Conservation (phyloP, 2,888 invertebrate species). For the Epinotia brunnichana region DNA sequence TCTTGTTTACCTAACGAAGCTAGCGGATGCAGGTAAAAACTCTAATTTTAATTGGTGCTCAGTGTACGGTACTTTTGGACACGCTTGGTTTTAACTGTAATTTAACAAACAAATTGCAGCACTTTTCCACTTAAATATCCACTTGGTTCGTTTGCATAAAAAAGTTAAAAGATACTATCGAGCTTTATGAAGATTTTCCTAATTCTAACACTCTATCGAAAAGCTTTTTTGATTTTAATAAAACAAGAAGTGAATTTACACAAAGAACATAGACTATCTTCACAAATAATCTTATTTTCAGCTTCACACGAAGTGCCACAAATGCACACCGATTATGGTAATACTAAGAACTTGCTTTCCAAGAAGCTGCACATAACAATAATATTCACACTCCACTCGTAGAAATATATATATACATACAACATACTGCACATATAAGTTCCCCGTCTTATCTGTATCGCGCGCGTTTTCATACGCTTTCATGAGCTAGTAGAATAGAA, state of each 20-base stretch:
- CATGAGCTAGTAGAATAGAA: not conserved
- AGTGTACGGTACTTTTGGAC: not conserved
- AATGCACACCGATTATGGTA: no score
- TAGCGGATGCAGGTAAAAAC: not conserved
- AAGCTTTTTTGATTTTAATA: no score
- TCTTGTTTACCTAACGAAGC: not conserved
- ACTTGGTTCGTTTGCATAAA: not conserved
- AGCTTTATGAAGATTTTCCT: no score
- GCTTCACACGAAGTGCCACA: no score
- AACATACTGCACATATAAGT: not conserved
- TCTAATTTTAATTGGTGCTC: not conserved
- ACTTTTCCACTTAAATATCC: not conserved
- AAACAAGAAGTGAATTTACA: no score
- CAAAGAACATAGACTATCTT: no score
- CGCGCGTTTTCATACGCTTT: not conserved
- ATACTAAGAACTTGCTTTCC: not conserved
- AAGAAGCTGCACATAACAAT: not conserved
- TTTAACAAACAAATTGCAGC: conserved; percentile 9
- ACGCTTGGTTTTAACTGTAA: not conserved
- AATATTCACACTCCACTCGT: conserved; percentile 4
- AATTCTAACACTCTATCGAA: no score
- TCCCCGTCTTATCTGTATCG: not conserved
- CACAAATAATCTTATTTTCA: no score
- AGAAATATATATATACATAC: not conserved
- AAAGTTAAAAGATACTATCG: not conserved